Conservation (phyloP, 2,888 invertebrate genomes). For the Thymelicus acteon region DNA sequence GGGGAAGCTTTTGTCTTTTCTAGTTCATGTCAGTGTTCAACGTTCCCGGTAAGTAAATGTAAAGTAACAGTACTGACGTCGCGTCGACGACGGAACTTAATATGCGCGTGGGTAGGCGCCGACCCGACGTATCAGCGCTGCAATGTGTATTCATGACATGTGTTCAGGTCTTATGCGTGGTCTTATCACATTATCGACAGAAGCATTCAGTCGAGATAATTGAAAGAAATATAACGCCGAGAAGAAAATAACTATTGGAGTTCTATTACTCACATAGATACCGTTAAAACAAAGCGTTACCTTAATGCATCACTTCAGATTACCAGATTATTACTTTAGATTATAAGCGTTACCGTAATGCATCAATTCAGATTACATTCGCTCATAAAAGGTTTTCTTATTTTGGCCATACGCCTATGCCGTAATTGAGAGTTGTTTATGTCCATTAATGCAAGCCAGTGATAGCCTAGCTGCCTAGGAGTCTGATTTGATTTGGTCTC, state of each 20-base stretch:
- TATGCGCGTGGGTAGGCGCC: conserved; percentile 2
- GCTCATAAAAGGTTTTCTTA: conserved; percentile 1
- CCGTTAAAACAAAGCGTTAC: neutral
- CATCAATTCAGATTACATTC: neutral
- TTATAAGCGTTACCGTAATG: too few species aligned
- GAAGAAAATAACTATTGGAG: conserved; percentile 6
- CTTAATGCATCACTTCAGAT: neutral
- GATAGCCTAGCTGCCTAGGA: too few species aligned
- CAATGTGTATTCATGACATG: neutral
- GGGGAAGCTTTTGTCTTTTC: too few species aligned
- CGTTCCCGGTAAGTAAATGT: too few species aligned
- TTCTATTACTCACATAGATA: conserved; percentile 2
- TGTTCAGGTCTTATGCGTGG: neutral
- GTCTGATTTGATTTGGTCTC: too few species aligned
- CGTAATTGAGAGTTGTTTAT: too few species aligned
- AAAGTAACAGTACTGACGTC: neutral
- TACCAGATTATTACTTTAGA: too few species aligned
- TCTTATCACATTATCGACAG: conserved; percentile 9
- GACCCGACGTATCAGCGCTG: neutral
- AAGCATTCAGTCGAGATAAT: conserved; percentile 25
- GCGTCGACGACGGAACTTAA: conserved; percentile 13
- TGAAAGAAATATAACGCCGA: conserved; percentile 13
- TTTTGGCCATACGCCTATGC: neutral
- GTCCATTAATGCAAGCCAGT: too few species aligned
- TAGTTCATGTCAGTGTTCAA: too few species aligned